Percentiles rank a stretch among this genome's conserved stretches.
phyloP scores from a whole-genome alignment of 1,140 invertebrate genomes.

The Ericerus pela region DNA sequence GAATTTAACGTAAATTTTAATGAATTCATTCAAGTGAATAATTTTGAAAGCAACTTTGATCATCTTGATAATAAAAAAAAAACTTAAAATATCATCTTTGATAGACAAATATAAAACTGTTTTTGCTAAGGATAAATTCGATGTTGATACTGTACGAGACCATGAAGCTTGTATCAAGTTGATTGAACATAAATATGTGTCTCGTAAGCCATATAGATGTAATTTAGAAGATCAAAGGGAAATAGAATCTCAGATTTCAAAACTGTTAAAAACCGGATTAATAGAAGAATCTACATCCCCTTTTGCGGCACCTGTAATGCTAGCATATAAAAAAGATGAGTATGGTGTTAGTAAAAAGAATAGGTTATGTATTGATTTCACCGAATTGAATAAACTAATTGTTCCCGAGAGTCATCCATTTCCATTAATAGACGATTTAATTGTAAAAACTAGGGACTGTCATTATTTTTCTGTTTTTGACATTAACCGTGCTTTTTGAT shows the following conservation, averaged over 20 bases:
- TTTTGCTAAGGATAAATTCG: slow-evolving; percentile 26
- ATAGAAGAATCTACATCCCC: slow-evolving; percentile 30
- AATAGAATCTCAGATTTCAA: slow-evolving; percentile 27
- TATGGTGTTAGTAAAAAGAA: slow-evolving; percentile 26
- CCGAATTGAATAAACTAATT: slow-evolving; percentile 30
- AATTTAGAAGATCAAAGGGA: slow-evolving; percentile 28
- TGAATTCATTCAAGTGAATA: slow-evolving; percentile 18
- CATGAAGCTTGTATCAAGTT: slow-evolving; percentile 27
- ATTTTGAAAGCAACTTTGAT: slow-evolving; percentile 23
- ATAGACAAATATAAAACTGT: slow-evolving; percentile 24
- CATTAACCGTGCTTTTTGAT: slow-evolving; percentile 32
- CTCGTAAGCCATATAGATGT: slow-evolving; percentile 28
- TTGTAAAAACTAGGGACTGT: slow-evolving; percentile 26
- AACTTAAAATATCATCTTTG: slow-evolving; percentile 22
- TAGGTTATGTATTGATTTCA: too few species aligned
- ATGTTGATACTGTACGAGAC: slow-evolving; percentile 21
- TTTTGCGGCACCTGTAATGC: slow-evolving; percentile 28
- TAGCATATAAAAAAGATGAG: slow-evolving; percentile 29
- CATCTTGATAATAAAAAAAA: slow-evolving; percentile 24
- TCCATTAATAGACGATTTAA: slow-evolving; percentile 28
- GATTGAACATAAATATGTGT: slow-evolving; percentile 24
- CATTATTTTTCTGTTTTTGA: slow-evolving; percentile 29
- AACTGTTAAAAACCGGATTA: slow-evolving; percentile 27
- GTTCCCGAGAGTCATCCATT: slow-evolving; percentile 30
- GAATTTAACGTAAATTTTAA: background rate